Evolutionary conservation across 2,113 vertebrate species (phyloP), one percentile per base, ranked within the genome.

Genomic region (Saccopteryx bilineata): DNA sequence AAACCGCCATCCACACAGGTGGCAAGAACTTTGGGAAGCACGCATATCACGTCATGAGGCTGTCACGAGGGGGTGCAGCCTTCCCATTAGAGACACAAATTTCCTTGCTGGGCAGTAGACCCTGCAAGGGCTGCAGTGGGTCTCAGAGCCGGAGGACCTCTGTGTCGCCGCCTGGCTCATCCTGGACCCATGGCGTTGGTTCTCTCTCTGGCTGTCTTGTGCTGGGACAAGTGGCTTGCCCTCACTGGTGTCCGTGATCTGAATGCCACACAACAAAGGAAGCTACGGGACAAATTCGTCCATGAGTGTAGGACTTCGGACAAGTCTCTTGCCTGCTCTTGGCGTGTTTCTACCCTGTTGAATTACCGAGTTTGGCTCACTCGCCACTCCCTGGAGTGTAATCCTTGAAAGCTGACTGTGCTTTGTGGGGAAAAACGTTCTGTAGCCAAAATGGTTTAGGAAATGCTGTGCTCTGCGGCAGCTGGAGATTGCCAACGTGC

Each of bases 191-290:
- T 13, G 98, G 97, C 63, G 98, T 98, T 18, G 96, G 96, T 15
- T 98, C 94, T 68, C 98, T 15, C 97, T 97, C 5, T 98, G 96
- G 68, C 98, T 98, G 87, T 98, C 98, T 78, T 96, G 1, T 0
- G 97, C 97, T 54, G n/a, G 95, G 21, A 97, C 83, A 84, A 96
- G 97, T 58, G 84, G 97, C 98, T 96, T 97, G 97, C 63, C 98
- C 98, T 97, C 95, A 58, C 97, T 99, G 98, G 95, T 99, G 99
- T 99, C 99, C 66, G 99, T 98, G 96, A 99, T 99, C 98, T 99
- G 99, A 98, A 99, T 99, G 93, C 99, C 99, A 91, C 99, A 99
- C 68, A 99, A 98, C 76, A 5, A 99, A 99, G 75, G 99, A 99
- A 94, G 99, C 98, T 84, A 99, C 98, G 56, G 98, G 99, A 99